Conservation (phyloP, 2,888 invertebrate species). For the Apodemia zela region DNA sequence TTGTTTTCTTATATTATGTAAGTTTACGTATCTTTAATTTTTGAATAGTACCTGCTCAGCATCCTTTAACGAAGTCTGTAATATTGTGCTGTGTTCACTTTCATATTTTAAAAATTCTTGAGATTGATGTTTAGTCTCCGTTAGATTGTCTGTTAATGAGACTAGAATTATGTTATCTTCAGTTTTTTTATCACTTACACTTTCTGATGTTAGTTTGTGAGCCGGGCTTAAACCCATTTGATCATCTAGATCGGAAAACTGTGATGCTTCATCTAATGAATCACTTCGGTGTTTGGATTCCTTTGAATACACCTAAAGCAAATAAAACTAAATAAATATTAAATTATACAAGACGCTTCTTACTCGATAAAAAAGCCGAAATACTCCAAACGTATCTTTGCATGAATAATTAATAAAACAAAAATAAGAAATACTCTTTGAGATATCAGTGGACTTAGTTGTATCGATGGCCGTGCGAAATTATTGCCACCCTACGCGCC, state of each 20-base stretch:
- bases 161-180: slow-evolving; percentile 29
- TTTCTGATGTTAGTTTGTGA: slow-evolving; percentile 47
- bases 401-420: too few species aligned
- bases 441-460: too few species aligned
- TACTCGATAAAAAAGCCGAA: too few species aligned
- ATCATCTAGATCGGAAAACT: slow-evolving; percentile 74
- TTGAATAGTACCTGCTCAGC: slow-evolving; percentile 51
- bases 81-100: slow-evolving; percentile 53
- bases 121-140: slow-evolving; percentile 46
- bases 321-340: too few species aligned
- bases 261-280: slow-evolving; percentile 72
- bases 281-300: slow-evolving; percentile 74
- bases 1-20: not conserved
- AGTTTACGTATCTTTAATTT: not conserved
- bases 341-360: too few species aligned
- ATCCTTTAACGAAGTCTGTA: slow-evolving; percentile 37
- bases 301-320: slow-evolving; percentile 62
- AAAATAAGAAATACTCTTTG: too few species aligned
- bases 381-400: too few species aligned
- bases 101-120: slow-evolving; percentile 63
- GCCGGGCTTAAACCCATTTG: slow-evolving; percentile 68
- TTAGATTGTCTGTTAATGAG: slow-evolving; percentile 26
- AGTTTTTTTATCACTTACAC: slow-evolving; percentile 39
- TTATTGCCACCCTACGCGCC: too few species aligned
- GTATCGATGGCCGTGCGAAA: too few species aligned